A percentile compares a stretch with the other conserved stretches of the same genome.
Evolutionary conservation across 2,113 vertebrate genomes (phyloP).

Genomic region (Lonchura striata): DNA sequence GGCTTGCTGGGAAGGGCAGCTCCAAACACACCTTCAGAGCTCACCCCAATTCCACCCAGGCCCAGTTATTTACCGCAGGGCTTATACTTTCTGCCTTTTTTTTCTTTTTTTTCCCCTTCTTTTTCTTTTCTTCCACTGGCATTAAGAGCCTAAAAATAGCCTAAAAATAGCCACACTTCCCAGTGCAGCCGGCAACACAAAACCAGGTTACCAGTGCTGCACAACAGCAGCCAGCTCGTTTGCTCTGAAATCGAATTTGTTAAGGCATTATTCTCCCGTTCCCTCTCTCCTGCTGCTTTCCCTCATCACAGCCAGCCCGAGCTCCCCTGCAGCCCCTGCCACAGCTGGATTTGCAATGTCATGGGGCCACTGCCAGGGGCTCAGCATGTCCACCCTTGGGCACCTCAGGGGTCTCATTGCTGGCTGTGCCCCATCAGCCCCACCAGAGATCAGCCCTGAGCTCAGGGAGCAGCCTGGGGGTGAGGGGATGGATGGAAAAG

Average conservation of each 20-base stretch:
- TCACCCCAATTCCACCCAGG: not conserved
- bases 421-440: not conserved
- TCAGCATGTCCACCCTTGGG: rapidly evolving
- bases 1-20: not conserved
- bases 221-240: not conserved
- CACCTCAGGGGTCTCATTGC: not conserved
- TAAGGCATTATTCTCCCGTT: not conserved
- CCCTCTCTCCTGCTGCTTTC: not conserved
- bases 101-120: not conserved
- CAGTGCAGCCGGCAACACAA: not conserved
- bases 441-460: not conserved
- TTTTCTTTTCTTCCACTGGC: not conserved
- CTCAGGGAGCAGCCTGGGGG: not conserved
- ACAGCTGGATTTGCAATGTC: not conserved
- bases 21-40: not conserved
- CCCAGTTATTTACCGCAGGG: not conserved
- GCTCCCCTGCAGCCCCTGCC: not conserved
- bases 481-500: rapidly evolving
- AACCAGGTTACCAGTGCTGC: not conserved
- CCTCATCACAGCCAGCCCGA: not conserved
- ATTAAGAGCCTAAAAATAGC: constrained; percentile 3
- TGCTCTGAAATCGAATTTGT: constrained; percentile 35
- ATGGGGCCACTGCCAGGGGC: no score
- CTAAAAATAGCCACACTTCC: not conserved
- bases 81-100: not conserved